Evolutionary conservation across 92 coral and sea anemone genomes (phyloP).

Genomic region (Phenganax marumi): DNA sequence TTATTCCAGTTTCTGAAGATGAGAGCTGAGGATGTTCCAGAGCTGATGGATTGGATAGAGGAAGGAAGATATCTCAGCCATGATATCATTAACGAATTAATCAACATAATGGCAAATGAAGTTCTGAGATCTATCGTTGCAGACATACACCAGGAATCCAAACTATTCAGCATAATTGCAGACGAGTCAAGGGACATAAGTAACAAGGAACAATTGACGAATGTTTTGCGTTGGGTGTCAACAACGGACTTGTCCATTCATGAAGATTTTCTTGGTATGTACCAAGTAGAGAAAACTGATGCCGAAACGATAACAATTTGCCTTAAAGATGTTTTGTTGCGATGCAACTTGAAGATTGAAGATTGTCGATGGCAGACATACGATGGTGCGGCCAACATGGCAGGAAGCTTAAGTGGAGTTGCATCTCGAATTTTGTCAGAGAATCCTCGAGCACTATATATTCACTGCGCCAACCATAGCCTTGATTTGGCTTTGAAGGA

Average conservation of each 20-base stretch:
- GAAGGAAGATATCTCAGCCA: slow-evolving; percentile 22
- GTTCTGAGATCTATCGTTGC: slow-evolving; percentile 17
- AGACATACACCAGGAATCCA: slow-evolving; percentile 6
- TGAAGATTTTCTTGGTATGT: slow-evolving; percentile 21
- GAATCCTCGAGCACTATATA: slow-evolving; percentile 22
- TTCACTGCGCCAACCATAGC: slow-evolving; percentile 30
- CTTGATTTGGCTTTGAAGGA: slow-evolving; percentile 33
- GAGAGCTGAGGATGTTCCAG: slow-evolving; percentile 13
- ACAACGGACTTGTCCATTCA: background rate
- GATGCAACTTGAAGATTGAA: slow-evolving; percentile 15
- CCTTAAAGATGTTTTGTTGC: slow-evolving; percentile 20
- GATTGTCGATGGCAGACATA: slow-evolving; percentile 22
- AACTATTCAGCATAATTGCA: slow-evolving; percentile 7
- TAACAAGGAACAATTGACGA: slow-evolving; percentile 21
- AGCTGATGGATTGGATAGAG: slow-evolving; percentile 1
- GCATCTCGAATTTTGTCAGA: slow-evolving; percentile 23
- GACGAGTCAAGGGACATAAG: slow-evolving; percentile 11
- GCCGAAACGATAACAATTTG: slow-evolving; percentile 17
- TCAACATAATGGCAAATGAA: slow-evolving; percentile 15
- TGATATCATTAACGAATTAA: slow-evolving; percentile 19
- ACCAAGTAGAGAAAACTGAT: slow-evolving; percentile 3
- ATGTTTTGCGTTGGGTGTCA: slow-evolving; percentile 15
- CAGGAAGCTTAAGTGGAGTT: slow-evolving; percentile 28
- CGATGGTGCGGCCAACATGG: slow-evolving; percentile 22
- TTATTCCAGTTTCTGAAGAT: slow-evolving; percentile 1